Evolutionary conservation across 2,113 vertebrate species (phyloP), one percentile per base, ranked within the genome.

Genomic region (Arothron firmamentum): DNA sequence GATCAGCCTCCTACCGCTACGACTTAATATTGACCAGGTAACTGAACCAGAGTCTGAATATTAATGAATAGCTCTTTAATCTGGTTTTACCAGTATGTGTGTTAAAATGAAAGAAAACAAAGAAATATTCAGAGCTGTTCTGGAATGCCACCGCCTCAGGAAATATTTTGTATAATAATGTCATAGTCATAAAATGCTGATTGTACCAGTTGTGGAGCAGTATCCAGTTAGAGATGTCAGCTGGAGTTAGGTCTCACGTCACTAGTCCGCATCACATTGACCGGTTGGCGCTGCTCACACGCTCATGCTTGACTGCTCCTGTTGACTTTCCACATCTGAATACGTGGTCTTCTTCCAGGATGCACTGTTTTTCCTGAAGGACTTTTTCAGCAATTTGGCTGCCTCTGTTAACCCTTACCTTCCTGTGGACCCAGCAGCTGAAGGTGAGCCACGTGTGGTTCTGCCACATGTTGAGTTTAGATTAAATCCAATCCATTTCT

Each of bases 1-100:
- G 0, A 79, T 96, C 84, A 95, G 94, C 1, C 85, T 96, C 62
- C 89, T 96, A 84, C 95, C 95, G 0, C 87, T 96, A 48, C 80
- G 94, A 59, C 93, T 96, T 43, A 96, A 96, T 59, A 93, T 96
- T 8, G 95, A 96, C 83, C 95, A 96, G 88, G 90, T 90, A 83
- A 64, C 16, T 17, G 5, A 12, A 5, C 21, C 51, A 50, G 14
- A 43, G 46, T 41, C 49, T 51, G 3, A 43, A 59, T 5, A 46
- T 17, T 17, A 15, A 51, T 17, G 20, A 8, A 41, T 18, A 42
- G 42, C 31, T 4, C 13, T 18, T 6, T 19, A 2, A 56, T 45
- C 11, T 3, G 5, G 14, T 49, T 49, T 49, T 49, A 1, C 17
- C 47, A 49, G n/a, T 49, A 49, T 45, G 10, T 10, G 43, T 17